Base-by-base conservation (phyloP, 2,797 vertebrate species). In the Artibeus lituratus region DNA sequence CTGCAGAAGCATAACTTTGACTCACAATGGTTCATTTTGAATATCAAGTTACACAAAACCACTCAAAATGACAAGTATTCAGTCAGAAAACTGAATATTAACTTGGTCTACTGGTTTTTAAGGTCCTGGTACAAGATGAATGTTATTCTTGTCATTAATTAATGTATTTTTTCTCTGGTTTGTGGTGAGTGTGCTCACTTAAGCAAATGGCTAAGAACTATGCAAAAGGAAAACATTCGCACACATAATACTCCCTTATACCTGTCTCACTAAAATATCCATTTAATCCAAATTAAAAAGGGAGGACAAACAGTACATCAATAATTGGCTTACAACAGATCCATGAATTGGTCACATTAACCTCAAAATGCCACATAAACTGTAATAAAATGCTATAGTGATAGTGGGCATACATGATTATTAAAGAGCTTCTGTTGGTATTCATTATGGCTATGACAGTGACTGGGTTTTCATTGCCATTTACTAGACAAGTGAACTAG, bases 231-330 rank as follows among this genome's bases (percentile, higher is more conserved):
- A 95, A 91, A 49, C 12, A 73, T 57, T 85, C 24, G 74, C 35
- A 59, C 35, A 84, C 88, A 67, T 29, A 35, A 14, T 74, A 69
- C 8, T 29, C 62, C n/a, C n/a, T 51, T 87, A 32, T 80, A 21
- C 39, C 24, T 90, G 12, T 57, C 73, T 90, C 87, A 47, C 42
- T 5, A 21, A 93, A 78, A 69, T 73, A 37, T 49, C n/a, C 39
- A 76, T 39, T 86, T 81, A 92, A 67, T 67, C 67, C 65, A 83
- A 84, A 91, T 72, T 72, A 4, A 67, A 95, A 95, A 93, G 7
- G 6, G 22, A 84, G 35, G 32, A 62, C 37, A 93, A 65, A 76
- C 67, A 44, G 5, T 73, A 26, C 16, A 78, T 67, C 87, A 67
- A 78, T 39, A 73, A 57, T 21, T 78, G 47, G 84, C 39, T 87